Evolutionary conservation across 2,797 vertebrate genomes (phyloP), one percentile per base, ranked within the genome.

Genomic region (Botia kubotai): DNA sequence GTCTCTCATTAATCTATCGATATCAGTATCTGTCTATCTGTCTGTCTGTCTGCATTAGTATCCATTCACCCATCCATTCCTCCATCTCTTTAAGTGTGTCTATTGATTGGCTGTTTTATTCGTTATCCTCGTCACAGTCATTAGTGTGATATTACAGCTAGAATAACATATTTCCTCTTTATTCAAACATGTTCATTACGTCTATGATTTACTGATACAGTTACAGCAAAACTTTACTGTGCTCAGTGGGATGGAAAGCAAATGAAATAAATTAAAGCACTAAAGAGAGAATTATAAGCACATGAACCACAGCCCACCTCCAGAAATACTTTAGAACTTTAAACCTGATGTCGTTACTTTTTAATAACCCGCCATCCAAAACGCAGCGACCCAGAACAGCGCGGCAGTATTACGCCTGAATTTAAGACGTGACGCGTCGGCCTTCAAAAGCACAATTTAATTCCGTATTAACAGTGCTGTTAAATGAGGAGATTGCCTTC

Each of bases 291-390:
- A 57, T 33, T 13, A 66, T 17, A 12, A n/a, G 6, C 55, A 73
- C 2, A 26, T 17, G 36, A 72, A 43, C 29, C 12, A 39, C n/a
- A n/a, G n/a, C 17, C 19, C 17, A 43, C 19, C 23, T 57, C 50
- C 57, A 17, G 10, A 77, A 67, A 77, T 26, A 43, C 11, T 21
- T 29, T 48, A 48, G 14, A 77, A 69, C 36, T 77, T 57, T 68
- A 74, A 74, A 11, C 4, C 36, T 66, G 60, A n/a, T 33, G n/a
- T 52, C n/a, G 55, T 68, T 57, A 57, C 60, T 75, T 53, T 69
- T 65, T 75, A 75, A 65, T 46, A 77, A 69, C 10, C 36, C 8
- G 2, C 63, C 33, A 57, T 77, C 65, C 46, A 46, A 58, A 26
- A 77, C 2, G 11, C 66, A 69, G n/a, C 46, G 36, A 69, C 75